phyloP scores from a whole-genome alignment of 2,797 vertebrate genomes.

The Cossypha dichroa region DNA sequence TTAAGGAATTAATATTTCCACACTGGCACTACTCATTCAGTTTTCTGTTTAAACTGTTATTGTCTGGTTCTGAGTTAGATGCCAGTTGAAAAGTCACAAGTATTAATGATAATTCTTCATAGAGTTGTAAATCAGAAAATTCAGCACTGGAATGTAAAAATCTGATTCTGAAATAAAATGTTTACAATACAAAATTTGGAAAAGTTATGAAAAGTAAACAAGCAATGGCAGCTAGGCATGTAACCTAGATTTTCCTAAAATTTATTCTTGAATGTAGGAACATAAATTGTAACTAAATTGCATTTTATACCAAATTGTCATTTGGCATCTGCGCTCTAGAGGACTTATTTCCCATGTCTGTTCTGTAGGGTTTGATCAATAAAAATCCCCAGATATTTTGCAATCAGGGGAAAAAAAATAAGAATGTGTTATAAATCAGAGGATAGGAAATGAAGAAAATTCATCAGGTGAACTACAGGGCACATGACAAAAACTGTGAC shows the following conservation, averaged over 20 bases:
- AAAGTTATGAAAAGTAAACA: not conserved
- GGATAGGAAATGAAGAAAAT: not conserved
- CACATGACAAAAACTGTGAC: not conserved
- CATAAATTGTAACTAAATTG: not conserved
- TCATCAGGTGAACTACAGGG: not conserved
- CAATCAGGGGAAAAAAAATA: not conserved
- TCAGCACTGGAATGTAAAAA: not conserved
- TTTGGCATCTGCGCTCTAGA: not conserved
- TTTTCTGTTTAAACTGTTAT: not conserved
- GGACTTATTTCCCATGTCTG: not conserved
- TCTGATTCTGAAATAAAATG: not conserved
- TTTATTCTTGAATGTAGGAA: not conserved
- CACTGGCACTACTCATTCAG: not conserved
- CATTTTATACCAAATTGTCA: not conserved
- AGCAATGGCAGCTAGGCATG: not conserved
- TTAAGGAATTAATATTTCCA: not conserved
- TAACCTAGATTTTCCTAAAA: not conserved
- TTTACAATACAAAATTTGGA: not conserved
- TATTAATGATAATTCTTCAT: not conserved
- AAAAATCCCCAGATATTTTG: not conserved
- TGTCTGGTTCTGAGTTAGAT: not conserved
- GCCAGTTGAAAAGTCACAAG: not conserved
- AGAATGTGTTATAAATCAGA: not conserved
- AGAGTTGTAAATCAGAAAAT: not conserved
- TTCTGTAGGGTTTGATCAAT: not conserved